These are phyloP conservation scores for Nebria ingens DNA, from an alignment of 1,140 invertebrate species.

Conservation along the genomic window DNA sequence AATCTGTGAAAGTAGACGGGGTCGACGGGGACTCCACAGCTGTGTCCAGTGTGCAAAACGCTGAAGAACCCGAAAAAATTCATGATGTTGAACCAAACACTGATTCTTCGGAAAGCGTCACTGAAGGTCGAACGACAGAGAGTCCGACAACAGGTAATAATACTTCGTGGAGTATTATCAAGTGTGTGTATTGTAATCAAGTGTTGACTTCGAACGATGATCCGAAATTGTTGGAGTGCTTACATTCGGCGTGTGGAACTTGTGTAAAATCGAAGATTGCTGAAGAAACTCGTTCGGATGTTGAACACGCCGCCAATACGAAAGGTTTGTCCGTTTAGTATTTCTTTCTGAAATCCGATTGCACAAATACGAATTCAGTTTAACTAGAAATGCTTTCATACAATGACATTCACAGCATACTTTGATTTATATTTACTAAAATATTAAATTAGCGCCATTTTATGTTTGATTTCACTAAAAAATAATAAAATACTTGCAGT, in stretches of 20 bases:
- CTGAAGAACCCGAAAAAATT: not conserved
- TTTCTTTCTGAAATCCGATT: no score
- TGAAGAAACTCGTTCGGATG: conserved; percentile 42
- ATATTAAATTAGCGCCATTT: no score
- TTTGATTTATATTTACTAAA: no score
- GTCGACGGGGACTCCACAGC: not conserved
- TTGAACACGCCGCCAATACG: conserved; percentile 25
- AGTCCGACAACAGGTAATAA: conserved; percentile 40
- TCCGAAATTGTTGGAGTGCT: conserved; percentile 73
- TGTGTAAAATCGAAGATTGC: conserved; percentile 64
- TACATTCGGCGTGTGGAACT: conserved; percentile 69
- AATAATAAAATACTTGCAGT: no score
- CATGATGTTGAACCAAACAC: not conserved
- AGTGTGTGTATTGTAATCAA: conserved; percentile 61
- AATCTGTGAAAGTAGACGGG: not conserved
- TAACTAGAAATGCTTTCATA: no score
- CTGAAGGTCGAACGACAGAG: conserved; percentile 29
- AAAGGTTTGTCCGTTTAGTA: conserved; percentile 23
- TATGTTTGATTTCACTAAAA: no score
- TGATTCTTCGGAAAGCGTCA: not conserved
- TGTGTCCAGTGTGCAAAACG: not conserved
- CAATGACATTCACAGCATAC: no score
- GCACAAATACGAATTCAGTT: no score
- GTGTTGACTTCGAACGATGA: conserved; percentile 45
- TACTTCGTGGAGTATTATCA: conserved; percentile 33